Evolutionary conservation across 2,797 vertebrate species (phyloP).

Genomic region (Neomorphus geoffroyi): DNA sequence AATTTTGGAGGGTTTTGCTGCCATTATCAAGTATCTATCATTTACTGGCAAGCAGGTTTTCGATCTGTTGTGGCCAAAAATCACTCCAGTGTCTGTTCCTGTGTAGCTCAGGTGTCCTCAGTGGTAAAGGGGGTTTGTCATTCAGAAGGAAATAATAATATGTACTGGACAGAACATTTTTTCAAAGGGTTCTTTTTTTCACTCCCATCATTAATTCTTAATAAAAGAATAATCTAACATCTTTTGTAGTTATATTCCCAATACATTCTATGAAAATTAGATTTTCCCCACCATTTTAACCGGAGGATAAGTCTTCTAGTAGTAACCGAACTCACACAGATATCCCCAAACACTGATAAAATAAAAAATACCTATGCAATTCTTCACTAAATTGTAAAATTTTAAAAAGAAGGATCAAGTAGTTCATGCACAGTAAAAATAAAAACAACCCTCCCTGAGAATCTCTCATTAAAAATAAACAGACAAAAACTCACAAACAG

Average conservation of each 20-base stretch:
- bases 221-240: neutral
- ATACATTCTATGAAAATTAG: neutral
- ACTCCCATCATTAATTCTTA: neutral
- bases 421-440: fast-evolving
- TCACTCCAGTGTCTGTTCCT: neutral
- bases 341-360: neutral
- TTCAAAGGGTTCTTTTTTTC: neutral
- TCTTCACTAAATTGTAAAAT: neutral
- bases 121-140: neutral
- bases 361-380: no score
- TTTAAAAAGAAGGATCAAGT: neutral
- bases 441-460: neutral
- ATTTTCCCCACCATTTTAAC: neutral
- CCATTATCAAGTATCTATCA: neutral
- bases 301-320: neutral
- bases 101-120: neutral
- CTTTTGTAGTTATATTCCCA: neutral
- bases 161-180: neutral
- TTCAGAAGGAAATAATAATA: neutral
- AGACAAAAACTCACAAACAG: neutral
- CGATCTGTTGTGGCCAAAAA: neutral
- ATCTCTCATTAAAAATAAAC: neutral
- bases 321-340: neutral
- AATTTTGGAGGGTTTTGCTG: neutral
- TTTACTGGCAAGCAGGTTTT: neutral